Base-by-base conservation (phyloP, 2,888 invertebrate genomes). In the Enchytraeus crypticus region DNA sequence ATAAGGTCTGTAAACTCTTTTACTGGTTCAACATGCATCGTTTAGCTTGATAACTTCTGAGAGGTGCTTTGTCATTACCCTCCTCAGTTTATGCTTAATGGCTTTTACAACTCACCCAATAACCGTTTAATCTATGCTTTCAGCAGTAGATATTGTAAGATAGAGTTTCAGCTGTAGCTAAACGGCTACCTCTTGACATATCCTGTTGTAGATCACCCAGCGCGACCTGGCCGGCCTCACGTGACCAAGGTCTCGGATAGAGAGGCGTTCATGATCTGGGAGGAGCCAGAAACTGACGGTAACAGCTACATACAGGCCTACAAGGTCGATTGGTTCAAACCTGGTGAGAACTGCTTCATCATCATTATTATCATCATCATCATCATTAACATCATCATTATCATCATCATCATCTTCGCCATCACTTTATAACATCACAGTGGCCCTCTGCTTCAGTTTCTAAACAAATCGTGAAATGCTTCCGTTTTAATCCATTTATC, bases 191-290 rank as follows among this genome's bases (percentile, higher is more conserved):
- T 49, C 53, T n/a, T n/a, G n/a, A n/a, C n/a, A n/a, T n/a, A n/a
- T n/a, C n/a, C 29, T 57, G 33, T 53, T 58, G 23, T 46, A 67
- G 64, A 63, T 46, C 83, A 85, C 5, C 93, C 96, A 0, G 87
- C 88, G 71, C 85, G 90, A 14, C 93, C 95, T 0, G 91, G 92
- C 73, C 88, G 92, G n/a, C 96, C 95, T 0, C 87, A 89, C 71
- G 86, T 88, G 0, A 81, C 85, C 0, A 87, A 90, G 54, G 81
- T 87, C 0, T 91, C 93, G 1, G 90, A 90, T 72, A 86, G 86
- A 0, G 92, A 96, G 78, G 86, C 91, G 1, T 84, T 92, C 11
- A 81, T 97, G 1, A 85, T 88, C 60, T 97, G 97, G 97, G 90
- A 90, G 73, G 89, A 90, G 68, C 96, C 97, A 0, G 88, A 88